Evolutionary conservation across 2,888 invertebrate species (phyloP).

Genomic region (Zaprionus bogoriensis): DNA sequence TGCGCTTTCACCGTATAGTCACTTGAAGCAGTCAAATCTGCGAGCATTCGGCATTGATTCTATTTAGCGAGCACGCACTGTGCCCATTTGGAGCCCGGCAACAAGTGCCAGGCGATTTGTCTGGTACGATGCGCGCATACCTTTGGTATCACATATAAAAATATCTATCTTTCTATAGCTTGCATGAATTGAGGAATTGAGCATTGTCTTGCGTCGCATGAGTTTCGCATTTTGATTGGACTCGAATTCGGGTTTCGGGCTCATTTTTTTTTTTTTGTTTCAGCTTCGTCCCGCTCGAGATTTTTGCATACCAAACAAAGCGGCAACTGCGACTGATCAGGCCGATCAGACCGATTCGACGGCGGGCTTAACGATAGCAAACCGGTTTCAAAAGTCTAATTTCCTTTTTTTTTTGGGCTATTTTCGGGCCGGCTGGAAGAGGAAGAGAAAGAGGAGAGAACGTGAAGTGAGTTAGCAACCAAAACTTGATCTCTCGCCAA

Average conservation of each 20-base stretch:
- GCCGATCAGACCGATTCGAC: neutral
- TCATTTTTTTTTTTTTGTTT: neutral
- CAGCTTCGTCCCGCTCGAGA: too few relatives aligned
- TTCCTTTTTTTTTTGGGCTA: constrained; percentile 25
- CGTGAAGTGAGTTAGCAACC: constrained; percentile 21
- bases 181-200: too few relatives aligned
- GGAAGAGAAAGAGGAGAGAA: constrained; percentile 14
- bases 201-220: neutral
- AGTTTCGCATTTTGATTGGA: constrained; percentile 16
- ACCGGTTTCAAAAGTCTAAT: constrained; percentile 38
- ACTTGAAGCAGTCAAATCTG: too few relatives aligned
- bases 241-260: neutral
- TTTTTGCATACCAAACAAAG: constrained; percentile 18
- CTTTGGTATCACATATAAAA: neutral
- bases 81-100: neutral
- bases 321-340: neutral
- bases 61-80: neutral
- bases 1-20: too few relatives aligned
- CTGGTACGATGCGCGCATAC: neutral
- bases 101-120: neutral
- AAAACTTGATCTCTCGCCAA: constrained; percentile 14
- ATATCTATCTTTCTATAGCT: neutral
- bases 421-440: constrained; percentile 23
- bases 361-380: constrained; percentile 23
- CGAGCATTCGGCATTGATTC: too few relatives aligned